phyloP scores from a whole-genome alignment of 2,113 vertebrate genomes.

The Carlito syrichta region DNA sequence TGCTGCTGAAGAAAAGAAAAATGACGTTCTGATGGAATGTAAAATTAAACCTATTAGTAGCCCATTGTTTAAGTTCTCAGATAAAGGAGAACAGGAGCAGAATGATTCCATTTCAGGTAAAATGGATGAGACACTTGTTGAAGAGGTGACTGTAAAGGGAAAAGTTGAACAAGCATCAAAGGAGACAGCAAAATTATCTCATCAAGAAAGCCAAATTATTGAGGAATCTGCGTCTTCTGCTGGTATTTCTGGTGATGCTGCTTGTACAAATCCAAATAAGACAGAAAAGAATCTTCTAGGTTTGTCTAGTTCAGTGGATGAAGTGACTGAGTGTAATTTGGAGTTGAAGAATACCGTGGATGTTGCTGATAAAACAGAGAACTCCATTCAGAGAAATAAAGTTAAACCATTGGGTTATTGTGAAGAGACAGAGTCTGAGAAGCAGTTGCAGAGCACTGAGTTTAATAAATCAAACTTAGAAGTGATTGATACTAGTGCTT shows the following conservation, averaged over 20 bases:
- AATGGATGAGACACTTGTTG: conserved; percentile 40
- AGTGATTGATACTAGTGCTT: conserved; percentile 58
- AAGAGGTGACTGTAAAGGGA: conserved; percentile 53
- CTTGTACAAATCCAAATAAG: conserved; percentile 84
- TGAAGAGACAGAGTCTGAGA: conserved; percentile 47
- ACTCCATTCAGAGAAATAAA: conserved; percentile 61
- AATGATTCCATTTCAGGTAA: conserved; percentile 58
- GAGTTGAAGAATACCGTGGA: conserved; percentile 51
- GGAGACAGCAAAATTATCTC: conserved; percentile 59
- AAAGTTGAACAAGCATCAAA: conserved; percentile 73
- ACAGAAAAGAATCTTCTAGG: conserved; percentile 78
- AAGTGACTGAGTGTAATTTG: conserved; percentile 57
- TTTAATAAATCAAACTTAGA: conserved; percentile 70
- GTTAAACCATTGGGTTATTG: conserved; percentile 58
- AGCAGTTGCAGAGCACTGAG: conserved; percentile 56
- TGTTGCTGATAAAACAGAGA: conserved; percentile 48
- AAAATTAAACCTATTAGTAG: conserved; percentile 33
- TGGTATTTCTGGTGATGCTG: conserved; percentile 70
- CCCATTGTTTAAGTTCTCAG: conserved; percentile 68
- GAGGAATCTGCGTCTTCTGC: conserved; percentile 66
- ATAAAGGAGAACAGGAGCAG: conserved; percentile 65
- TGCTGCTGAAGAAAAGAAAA: conserved; percentile 72
- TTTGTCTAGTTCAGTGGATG: conserved; percentile 62
- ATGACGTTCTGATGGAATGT: conserved; percentile 61
- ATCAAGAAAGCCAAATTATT: conserved; percentile 52